Evolutionary conservation across 1,140 invertebrate genomes (phyloP).

Genomic region (Bombus polaris): DNA sequence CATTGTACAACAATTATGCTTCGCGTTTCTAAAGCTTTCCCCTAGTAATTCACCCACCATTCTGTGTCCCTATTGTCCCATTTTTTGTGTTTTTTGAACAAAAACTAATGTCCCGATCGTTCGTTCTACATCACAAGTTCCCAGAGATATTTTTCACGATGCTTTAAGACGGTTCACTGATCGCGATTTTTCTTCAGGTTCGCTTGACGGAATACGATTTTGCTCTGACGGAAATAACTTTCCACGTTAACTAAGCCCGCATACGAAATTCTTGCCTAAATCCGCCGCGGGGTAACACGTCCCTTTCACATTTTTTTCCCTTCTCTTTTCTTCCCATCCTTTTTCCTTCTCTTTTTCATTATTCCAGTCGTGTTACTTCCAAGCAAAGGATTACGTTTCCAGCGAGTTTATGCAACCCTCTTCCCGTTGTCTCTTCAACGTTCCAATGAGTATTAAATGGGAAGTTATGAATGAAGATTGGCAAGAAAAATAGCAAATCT

Average conservation of each 20-base stretch:
- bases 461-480: not conserved
- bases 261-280: constrained; percentile 35
- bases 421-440: constrained; percentile 22
- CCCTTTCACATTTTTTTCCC: constrained; percentile 23
- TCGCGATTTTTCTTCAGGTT: constrained; percentile 18
- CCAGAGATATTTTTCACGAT: not conserved
- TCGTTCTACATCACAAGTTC: not conserved
- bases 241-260: constrained; percentile 28
- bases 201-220: constrained; percentile 12
- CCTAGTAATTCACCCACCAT: no score
- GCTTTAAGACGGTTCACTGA: constrained; percentile 7
- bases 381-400: constrained; percentile 37
- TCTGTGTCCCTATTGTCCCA: not conserved
- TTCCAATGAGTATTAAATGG: constrained; percentile 34
- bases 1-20: no score
- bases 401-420: constrained; percentile 48
- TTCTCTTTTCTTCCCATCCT: not conserved
- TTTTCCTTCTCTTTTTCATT: constrained; percentile 31
- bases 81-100: not conserved
- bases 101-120: not conserved
- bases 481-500: constrained; percentile 16
- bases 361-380: constrained; percentile 52
- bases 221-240: constrained; percentile 44
- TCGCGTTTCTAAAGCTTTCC: no score
- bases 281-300: constrained; percentile 18